Conservation (phyloP, 2,888 invertebrate species). For the Lasioglossum calceatum region DNA sequence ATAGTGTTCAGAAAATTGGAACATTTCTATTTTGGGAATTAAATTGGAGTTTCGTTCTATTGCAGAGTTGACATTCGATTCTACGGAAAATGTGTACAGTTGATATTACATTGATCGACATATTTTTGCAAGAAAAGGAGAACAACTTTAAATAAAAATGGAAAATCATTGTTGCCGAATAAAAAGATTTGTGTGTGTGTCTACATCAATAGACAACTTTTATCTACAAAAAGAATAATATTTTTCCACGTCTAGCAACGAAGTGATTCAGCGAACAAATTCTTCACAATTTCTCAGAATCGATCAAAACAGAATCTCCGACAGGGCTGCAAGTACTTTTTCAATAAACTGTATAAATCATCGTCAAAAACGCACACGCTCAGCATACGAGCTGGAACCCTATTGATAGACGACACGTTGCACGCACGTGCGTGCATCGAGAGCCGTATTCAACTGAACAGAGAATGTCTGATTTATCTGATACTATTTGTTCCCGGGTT, state of each 20-base stretch:
- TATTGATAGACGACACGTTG: conserved; percentile 21
- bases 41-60: background rate
- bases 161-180: background rate
- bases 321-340: conserved; percentile 48
- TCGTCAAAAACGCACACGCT: conserved; percentile 56
- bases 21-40: background rate
- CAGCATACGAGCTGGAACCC: background rate
- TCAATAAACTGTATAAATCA: conserved; percentile 65
- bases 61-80: background rate
- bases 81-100: background rate
- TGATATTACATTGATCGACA: background rate
- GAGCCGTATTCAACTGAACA: conserved; percentile 59
- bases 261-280: background rate
- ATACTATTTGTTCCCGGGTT: conserved; percentile 61
- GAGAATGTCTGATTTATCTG: conserved; percentile 70
- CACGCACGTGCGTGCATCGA: conserved; percentile 55
- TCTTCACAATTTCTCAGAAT: background rate
- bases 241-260: background rate
- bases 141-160: background rate
- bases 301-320: conserved; percentile 28
- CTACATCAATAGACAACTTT: background rate
- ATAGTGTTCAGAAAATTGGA: background rate
- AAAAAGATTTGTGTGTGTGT: too few relatives aligned
- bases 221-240: background rate
- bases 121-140: background rate